These are phyloP conservation scores for Gastrophysa polygoni DNA, from an alignment of 2,888 invertebrate genomes.

Conservation along the genomic window DNA sequence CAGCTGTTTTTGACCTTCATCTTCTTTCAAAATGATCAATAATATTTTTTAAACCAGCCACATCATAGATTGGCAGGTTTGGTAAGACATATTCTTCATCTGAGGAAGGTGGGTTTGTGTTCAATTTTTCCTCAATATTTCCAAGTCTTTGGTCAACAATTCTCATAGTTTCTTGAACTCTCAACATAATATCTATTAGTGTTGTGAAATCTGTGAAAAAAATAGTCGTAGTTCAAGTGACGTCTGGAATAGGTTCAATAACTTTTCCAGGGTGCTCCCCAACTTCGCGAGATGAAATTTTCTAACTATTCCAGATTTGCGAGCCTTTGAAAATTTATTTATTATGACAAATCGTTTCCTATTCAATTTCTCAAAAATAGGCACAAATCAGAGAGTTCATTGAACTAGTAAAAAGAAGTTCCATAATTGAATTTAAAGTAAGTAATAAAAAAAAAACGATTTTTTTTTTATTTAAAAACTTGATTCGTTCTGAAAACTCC, in stretches of 20 bases:
- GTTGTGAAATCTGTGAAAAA: background rate
- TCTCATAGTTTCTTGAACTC: background rate
- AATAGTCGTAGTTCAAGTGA: no score
- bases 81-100: background rate
- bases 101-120: background rate
- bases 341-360: background rate
- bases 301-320: background rate
- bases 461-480: no score
- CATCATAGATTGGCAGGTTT: background rate
- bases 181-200: background rate
- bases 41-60: background rate
- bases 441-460: no score
- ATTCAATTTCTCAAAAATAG: background rate
- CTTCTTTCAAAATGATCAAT: background rate
- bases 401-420: background rate
- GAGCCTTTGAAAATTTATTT: background rate
- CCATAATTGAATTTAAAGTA: background rate
- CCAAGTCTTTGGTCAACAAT: background rate
- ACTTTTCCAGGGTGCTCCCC: background rate
- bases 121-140: background rate
- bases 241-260: background rate
- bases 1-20: background rate
- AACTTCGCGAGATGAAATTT: background rate
- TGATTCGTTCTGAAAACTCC: no score
- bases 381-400: background rate